phyloP scores from a whole-genome alignment of 2,113 vertebrate species.

The Myiozetetes cayanensis region DNA sequence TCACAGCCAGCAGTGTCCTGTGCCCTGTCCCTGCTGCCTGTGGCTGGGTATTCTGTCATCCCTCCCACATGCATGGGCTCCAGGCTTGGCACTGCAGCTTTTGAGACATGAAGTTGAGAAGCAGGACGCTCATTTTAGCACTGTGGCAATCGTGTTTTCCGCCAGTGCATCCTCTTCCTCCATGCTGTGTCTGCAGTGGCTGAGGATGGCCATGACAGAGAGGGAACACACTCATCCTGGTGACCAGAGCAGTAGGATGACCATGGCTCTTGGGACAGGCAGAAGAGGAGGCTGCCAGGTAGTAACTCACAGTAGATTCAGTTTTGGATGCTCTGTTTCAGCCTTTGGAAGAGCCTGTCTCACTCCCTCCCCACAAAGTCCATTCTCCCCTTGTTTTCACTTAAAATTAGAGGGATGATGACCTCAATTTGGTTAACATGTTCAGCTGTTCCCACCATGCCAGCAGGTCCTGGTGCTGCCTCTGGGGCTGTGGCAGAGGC shows the following conservation, averaged over 20 bases:
- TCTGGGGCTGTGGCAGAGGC: neutral
- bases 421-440: fast-evolving
- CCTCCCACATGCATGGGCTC: too few species aligned
- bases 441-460: neutral
- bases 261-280: neutral
- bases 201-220: neutral
- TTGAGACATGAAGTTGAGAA: fast-evolving
- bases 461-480: neutral
- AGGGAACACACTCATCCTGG: neutral
- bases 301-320: neutral
- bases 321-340: neutral
- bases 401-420: neutral
- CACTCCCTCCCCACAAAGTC: neutral
- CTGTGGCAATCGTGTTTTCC: fast-evolving
- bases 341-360: neutral
- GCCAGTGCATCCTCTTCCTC: neutral
- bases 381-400: neutral
- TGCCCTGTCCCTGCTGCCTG: neutral
- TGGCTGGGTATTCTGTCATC: neutral
- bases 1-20: neutral
- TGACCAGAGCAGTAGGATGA: fast-evolving
- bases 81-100: neutral
- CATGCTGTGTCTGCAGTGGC: neutral
- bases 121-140: neutral
- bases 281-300: neutral